These are phyloP conservation scores for Cyclophora punctaria DNA, from an alignment of 2,888 invertebrate species.

Conservation along the genomic window DNA sequence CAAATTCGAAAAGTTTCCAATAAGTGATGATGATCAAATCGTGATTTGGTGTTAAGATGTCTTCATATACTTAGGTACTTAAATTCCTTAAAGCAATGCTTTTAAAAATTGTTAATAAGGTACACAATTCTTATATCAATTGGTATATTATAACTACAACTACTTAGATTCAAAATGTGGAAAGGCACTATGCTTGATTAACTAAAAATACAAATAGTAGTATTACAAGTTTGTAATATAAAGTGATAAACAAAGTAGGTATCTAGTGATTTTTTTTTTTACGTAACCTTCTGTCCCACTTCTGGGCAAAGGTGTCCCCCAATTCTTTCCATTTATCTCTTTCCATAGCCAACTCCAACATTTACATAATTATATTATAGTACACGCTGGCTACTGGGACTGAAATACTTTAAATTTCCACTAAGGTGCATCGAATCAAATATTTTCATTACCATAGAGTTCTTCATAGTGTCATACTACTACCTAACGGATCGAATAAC, in stretches of 20 bases:
- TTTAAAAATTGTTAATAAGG: slow-evolving; percentile 23
- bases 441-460: slow-evolving; percentile 23
- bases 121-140: slow-evolving; percentile 31
- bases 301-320: too few relatives aligned
- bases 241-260: slow-evolving; percentile 1
- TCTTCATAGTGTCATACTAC: slow-evolving; percentile 26
- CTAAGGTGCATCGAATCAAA: slow-evolving; percentile 36
- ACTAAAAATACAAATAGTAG: slow-evolving; percentile 24
- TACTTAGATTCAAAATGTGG: slow-evolving; percentile 47
- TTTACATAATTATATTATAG: slow-evolving; percentile 1
- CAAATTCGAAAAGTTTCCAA: slow-evolving; percentile 46
- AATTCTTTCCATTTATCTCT: too few relatives aligned
- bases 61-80: slow-evolving; percentile 19
- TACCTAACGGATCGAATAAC: slow-evolving; percentile 29
- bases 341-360: too few relatives aligned
- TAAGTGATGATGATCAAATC: slow-evolving; percentile 25
- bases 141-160: slow-evolving; percentile 35
- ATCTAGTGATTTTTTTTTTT: slow-evolving; percentile 6
- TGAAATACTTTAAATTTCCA: slow-evolving; percentile 19
- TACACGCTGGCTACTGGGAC: slow-evolving; percentile 9
- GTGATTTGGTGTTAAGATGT: slow-evolving; percentile 18
- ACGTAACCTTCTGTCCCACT: too few relatives aligned
- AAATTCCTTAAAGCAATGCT: slow-evolving; percentile 25
- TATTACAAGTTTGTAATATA: not conserved
- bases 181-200: slow-evolving; percentile 70